These are phyloP conservation scores for Zosterops borbonicus DNA, from an alignment of 2,113 vertebrate species.

Conservation along the genomic window DNA sequence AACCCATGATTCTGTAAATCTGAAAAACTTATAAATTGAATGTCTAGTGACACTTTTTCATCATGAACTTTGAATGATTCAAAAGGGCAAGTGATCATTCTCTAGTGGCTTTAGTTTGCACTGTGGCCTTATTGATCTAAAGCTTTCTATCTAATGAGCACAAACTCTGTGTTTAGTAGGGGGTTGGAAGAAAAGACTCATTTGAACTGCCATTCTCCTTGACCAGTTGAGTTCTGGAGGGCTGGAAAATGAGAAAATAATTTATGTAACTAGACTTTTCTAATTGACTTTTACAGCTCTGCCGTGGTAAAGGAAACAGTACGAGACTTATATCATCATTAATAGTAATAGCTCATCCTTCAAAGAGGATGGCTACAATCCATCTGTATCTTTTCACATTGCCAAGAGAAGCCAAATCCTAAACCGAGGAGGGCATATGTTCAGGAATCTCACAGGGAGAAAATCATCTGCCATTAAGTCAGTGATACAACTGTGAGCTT, in stretches of 20 bases:
- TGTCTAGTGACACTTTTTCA: not conserved
- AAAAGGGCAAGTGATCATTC: not conserved
- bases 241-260: not conserved
- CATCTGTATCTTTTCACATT: not conserved
- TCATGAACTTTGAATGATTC: not conserved
- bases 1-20: not conserved
- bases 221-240: not conserved
- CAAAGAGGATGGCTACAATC: not conserved
- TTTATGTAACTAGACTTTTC: not conserved
- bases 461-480: not conserved
- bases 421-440: not conserved
- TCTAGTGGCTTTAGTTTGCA: not conserved
- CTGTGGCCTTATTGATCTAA: not conserved
- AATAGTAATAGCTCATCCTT: not conserved
- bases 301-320: rapidly evolving
- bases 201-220: not conserved
- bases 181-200: not conserved
- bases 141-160: not conserved
- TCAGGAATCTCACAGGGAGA: not conserved
- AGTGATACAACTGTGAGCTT: not conserved
- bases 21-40: not conserved
- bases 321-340: not conserved
- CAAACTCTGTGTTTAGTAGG: not conserved
- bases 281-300: not conserved
- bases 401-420: not conserved